A percentile compares a stretch with the other conserved stretches of the same genome.
phyloP scores from a whole-genome alignment of 1,140 invertebrate species.

The Bombus terrestris region DNA sequence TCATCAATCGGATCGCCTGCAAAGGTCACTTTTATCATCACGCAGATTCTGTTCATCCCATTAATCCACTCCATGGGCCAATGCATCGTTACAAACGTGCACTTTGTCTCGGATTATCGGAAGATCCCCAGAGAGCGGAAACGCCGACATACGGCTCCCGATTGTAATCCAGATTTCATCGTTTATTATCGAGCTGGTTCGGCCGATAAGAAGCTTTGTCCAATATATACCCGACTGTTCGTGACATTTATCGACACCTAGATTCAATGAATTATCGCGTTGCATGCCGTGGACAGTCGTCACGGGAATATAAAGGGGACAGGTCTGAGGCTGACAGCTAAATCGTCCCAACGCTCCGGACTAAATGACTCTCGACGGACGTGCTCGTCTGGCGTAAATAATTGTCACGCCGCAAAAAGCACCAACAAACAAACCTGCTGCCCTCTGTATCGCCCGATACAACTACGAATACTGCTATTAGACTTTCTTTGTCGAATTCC shows the following conservation, averaged over 20 bases:
- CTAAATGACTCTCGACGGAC: conserved; percentile 39
- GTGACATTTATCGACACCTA: conserved; percentile 50
- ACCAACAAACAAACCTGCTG: not conserved
- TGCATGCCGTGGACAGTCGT: not conserved
- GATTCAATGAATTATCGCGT: conserved; percentile 43
- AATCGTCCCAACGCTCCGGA: conserved; percentile 21
- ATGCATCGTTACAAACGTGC: not conserved
- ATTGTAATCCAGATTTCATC: not conserved
- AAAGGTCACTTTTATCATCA: not conserved
- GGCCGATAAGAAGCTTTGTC: conserved; percentile 39
- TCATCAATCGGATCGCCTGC: not conserved
- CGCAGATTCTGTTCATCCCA: not conserved
- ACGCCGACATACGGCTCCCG: not conserved
- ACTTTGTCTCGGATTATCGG: conserved; percentile 3
- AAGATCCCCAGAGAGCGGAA: not conserved
- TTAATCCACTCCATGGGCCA: not conserved
- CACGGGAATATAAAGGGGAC: conserved; percentile 14
- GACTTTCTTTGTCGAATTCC: not conserved
- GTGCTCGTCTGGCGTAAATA: conserved; percentile 31
- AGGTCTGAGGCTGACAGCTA: conserved; percentile 41
- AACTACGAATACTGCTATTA: not conserved
- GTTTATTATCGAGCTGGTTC: not conserved
- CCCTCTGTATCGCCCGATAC: not conserved
- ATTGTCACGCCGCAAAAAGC: conserved; percentile 30
- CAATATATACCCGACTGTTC: not conserved